Percentiles rank a stretch among this genome's conserved stretches.
These are phyloP conservation scores for Pyralis farinalis DNA, from an alignment of 2,888 invertebrate species.

Conservation along the genomic window DNA sequence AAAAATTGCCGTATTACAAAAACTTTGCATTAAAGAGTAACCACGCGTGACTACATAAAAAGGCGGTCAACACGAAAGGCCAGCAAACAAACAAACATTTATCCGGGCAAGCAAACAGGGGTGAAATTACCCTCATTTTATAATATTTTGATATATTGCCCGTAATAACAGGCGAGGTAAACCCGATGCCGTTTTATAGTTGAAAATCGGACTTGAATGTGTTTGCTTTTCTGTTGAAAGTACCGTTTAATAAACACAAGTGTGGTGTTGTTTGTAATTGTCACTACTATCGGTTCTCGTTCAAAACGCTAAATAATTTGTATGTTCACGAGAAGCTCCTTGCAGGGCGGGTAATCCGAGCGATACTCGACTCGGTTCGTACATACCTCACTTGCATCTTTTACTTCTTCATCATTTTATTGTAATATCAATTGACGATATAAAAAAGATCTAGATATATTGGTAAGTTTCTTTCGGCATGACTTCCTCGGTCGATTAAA, in stretches of 20 bases:
- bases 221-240: conserved; percentile 52
- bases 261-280: conserved; percentile 17
- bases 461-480: too few relatives aligned
- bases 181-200: conserved; percentile 49
- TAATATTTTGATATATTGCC: conserved; percentile 76
- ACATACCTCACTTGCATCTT: too few relatives aligned
- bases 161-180: conserved; percentile 61
- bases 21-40: background rate
- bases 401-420: too few relatives aligned
- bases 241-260: conserved; percentile 40
- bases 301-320: conserved; percentile 3
- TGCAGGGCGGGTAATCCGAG: too few relatives aligned
- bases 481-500: too few relatives aligned
- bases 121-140: conserved; percentile 60
- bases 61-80: conserved; percentile 21
- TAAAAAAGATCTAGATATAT: too few relatives aligned
- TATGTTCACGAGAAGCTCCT: too few relatives aligned
- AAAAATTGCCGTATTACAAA: too few relatives aligned
- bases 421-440: too few relatives aligned
- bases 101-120: conserved; percentile 50
- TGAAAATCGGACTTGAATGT: conserved; percentile 62
- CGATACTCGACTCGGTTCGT: too few relatives aligned
- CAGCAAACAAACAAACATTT: conserved; percentile 32
- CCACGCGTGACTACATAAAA: conserved; percentile 18
- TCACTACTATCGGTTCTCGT: conserved; percentile 29